phyloP scores from a whole-genome alignment of 1,140 invertebrate species.

The Cecropterus lyciades region DNA sequence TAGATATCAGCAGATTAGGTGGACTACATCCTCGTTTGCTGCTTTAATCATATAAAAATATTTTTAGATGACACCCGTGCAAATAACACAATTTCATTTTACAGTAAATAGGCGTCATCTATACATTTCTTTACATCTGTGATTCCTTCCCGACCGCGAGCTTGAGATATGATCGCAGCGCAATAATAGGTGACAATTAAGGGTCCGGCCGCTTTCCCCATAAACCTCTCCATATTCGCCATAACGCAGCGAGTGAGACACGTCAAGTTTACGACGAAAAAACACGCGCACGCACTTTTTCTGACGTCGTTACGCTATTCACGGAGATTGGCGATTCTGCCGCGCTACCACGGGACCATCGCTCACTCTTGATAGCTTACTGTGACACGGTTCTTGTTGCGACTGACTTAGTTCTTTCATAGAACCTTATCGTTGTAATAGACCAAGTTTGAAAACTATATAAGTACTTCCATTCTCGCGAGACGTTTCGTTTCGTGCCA shows the following conservation, averaged over 20 bases:
- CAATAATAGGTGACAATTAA: conserved; percentile 13
- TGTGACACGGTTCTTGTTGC: not conserved
- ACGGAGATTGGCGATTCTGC: not conserved
- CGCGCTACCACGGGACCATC: not conserved
- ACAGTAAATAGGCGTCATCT: not conserved
- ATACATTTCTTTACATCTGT: not conserved
- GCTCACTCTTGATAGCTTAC: not conserved
- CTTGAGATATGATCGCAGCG: conserved; percentile 4
- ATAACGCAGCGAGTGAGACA: conserved; percentile 3
- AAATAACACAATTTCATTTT: too few relatives aligned
- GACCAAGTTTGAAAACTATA: not conserved
- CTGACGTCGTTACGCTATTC: conserved; percentile 1
- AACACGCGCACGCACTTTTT: conserved; percentile 9
- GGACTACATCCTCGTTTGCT: too few relatives aligned
- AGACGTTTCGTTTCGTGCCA: not conserved
- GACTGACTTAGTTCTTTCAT: not conserved
- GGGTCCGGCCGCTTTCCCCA: not conserved
- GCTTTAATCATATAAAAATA: too few relatives aligned
- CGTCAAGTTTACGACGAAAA: conserved; percentile 5
- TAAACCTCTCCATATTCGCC: conserved; percentile 2
- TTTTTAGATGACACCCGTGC: too few relatives aligned
- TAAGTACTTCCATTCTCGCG: not conserved
- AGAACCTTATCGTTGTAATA: not conserved
- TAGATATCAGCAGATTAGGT: too few relatives aligned
- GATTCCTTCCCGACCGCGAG: not conserved